Evolutionary conservation across 2,888 invertebrate species (phyloP).

Genomic region (Drosophila anomelani): DNA sequence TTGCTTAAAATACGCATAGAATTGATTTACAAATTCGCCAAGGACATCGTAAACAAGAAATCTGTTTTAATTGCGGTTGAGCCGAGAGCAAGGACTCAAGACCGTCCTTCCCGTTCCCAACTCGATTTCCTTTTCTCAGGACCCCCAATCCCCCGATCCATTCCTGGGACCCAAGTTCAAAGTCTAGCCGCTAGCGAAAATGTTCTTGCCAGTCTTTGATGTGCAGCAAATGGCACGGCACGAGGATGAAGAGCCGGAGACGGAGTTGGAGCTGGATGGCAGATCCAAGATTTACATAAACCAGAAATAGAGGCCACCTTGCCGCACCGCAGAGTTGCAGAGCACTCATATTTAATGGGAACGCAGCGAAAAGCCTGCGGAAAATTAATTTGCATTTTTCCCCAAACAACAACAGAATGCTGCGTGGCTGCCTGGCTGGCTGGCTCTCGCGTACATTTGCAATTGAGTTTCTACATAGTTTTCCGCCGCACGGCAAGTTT

Average conservation of each 20-base stretch:
- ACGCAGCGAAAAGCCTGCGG: constrained; percentile 38
- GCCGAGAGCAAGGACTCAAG: constrained; percentile 54
- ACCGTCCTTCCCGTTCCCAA: not conserved
- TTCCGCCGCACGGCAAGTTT: constrained; percentile 24
- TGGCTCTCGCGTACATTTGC: constrained; percentile 32
- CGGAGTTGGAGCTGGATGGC: not conserved
- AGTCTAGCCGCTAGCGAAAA: constrained; percentile 63
- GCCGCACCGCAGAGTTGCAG: constrained; percentile 23
- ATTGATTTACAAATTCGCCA: constrained; percentile 77
- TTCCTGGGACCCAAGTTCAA: constrained; percentile 62
- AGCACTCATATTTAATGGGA: constrained; percentile 51
- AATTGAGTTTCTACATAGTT: constrained; percentile 50
- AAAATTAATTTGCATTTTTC: constrained; percentile 58
- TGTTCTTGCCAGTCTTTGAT: constrained; percentile 66
- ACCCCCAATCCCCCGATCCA: constrained; percentile 2
- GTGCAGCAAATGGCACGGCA: constrained; percentile 41
- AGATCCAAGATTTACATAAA: constrained; percentile 64
- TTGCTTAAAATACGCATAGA: constrained; percentile 71
- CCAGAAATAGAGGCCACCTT: constrained; percentile 32
- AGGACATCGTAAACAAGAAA: constrained; percentile 75
- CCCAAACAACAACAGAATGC: constrained; percentile 27
- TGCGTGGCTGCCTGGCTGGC: not conserved
- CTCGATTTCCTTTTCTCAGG: constrained; percentile 2
- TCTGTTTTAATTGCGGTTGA: constrained; percentile 74
- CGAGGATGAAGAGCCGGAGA: not conserved